phyloP scores from a whole-genome alignment of 2,113 vertebrate species.

The Corythornis cristatus region DNA sequence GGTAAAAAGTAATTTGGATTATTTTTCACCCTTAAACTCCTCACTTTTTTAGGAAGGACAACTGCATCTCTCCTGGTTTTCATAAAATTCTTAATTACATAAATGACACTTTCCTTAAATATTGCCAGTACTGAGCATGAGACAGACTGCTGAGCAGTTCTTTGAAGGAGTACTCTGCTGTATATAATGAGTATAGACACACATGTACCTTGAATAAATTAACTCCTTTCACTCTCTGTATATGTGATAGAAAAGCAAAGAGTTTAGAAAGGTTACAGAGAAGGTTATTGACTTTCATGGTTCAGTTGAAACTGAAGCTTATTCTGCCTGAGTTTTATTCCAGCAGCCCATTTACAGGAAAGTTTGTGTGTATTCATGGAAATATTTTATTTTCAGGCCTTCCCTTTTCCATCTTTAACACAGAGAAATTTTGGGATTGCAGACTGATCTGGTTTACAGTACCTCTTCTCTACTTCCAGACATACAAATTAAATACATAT shows the following conservation, averaged over 20 bases:
- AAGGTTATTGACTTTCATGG: neutral
- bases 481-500: neutral
- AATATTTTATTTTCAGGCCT: neutral
- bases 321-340: neutral
- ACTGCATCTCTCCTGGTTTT: neutral
- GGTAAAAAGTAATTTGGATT: neutral
- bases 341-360: neutral
- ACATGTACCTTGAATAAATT: neutral
- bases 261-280: conserved; percentile 5
- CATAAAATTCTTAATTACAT: neutral
- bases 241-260: neutral
- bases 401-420: neutral
- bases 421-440: neutral
- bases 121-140: neutral
- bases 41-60: neutral
- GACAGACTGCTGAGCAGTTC: neutral
- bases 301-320: neutral
- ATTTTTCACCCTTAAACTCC: neutral
- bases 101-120: neutral
- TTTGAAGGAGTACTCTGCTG: neutral
- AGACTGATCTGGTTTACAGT: neutral
- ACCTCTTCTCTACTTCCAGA: neutral
- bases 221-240: neutral
- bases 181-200: neutral
- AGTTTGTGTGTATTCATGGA: neutral